These are phyloP conservation scores for Scrobipalpa atriplicella DNA, from an alignment of 2,888 invertebrate species.

Conservation along the genomic window DNA sequence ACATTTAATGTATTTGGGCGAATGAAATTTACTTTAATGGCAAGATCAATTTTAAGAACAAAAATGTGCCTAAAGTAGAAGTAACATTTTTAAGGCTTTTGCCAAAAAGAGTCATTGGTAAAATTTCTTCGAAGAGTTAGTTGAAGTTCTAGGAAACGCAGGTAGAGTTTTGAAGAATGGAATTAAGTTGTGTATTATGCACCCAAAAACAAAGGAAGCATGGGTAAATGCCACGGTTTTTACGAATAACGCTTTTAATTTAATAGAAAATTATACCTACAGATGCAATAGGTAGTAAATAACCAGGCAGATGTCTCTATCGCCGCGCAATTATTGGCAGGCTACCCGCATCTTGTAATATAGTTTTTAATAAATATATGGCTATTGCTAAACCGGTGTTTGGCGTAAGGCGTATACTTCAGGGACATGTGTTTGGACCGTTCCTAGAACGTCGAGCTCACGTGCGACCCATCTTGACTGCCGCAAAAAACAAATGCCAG, in stretches of 20 bases:
- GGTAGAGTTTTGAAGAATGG: not conserved
- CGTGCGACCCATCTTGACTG: constrained; percentile 61
- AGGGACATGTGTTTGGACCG: constrained; percentile 57
- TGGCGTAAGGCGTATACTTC: constrained; percentile 31
- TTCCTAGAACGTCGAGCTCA: constrained; percentile 72
- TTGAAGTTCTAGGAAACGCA: not conserved
- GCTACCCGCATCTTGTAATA: constrained; percentile 45
- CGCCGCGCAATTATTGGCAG: constrained; percentile 44
- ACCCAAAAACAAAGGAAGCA: not conserved
- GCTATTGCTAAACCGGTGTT: constrained; percentile 46
- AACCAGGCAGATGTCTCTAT: constrained; percentile 48
- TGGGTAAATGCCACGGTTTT: not conserved
- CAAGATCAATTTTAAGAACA: not conserved
- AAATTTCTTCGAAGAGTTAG: not conserved
- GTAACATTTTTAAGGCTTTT: not conserved
- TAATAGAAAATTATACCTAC: not conserved
- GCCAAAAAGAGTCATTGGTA: not conserved
- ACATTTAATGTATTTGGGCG: not conserved
- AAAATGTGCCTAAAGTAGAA: not conserved
- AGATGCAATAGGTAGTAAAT: constrained; percentile 12
- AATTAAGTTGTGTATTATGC: not conserved
- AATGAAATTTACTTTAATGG: not conserved
- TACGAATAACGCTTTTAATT: not conserved
- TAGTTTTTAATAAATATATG: constrained; percentile 21
- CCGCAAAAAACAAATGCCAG: constrained; percentile 57